Evolutionary conservation across 1,140 invertebrate genomes (phyloP), one percentile per base, ranked within the genome.

Genomic region (Drusus annulatus): DNA sequence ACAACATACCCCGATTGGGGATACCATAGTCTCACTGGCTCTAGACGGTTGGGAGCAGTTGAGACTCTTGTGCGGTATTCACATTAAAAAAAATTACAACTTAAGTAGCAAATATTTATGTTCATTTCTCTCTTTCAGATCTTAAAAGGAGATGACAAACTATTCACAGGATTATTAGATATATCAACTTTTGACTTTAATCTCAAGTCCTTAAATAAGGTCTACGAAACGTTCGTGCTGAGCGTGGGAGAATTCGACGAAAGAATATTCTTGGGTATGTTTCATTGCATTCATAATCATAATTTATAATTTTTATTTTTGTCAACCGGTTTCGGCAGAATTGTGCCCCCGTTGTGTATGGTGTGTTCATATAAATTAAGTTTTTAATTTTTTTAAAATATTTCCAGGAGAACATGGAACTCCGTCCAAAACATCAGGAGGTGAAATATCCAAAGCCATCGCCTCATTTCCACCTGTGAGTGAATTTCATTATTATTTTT

Each of bases 211-310:
- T 90, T 99, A 56, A 97, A 96, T 83, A 96, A 94, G 87, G 89
- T 93, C 25, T 99, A 99, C 86, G 98, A 99, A 87, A 94, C 95
- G 81, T 96, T 96, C 88, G 94, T 99, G 51, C 88, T 98, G 15
- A 97, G 93, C 86, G 94, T 95, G 73, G 97, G 97, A 4, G 97
- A 99, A 90, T 98, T 99, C 89, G 98, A 99, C 86, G 98, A 99
- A 89, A 92, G 97, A 86, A 96, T 99, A 86, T 97, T 99, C 90
- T 91, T 96, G 88, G 93, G 94, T 94, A 90, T 90, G 89, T 82
- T 54, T 17, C 16, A 13, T 73, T 28, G 28, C 50, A 25, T 2
- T 25, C 7, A 36, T 25, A 36, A 36, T 65, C 0, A 71, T 19
- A 19, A 71, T 71, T 50, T 13, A 4, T 17, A 21, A 58, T 28